A percentile compares a stretch with the other conserved stretches of the same genome.
Conservation (phyloP, 2,113 vertebrate species). For the Lophochroa leadbeateri region DNA sequence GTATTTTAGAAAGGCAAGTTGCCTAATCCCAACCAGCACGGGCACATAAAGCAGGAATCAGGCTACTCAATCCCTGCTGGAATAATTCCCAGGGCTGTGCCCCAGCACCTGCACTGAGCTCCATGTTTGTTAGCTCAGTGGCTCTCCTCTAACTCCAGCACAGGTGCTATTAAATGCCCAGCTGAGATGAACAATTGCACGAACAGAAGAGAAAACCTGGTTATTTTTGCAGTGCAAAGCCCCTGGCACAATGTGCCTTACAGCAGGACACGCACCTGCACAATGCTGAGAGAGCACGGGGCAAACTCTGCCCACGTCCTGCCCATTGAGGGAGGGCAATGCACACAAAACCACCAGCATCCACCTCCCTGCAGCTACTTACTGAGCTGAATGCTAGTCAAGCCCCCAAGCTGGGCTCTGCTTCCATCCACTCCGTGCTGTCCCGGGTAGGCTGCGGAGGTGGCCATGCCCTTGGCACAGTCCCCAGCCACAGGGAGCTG, state of each 20-base stretch:
- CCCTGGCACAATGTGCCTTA: not conserved
- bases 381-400: not conserved
- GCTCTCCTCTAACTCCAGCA: not conserved
- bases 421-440: rapidly evolving
- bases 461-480: not conserved
- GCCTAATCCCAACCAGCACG: not conserved
- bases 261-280: rapidly evolving
- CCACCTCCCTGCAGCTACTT: not conserved
- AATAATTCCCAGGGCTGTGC: not conserved
- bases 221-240: not conserved
- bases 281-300: rapidly evolving
- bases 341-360: not conserved
- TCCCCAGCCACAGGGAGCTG: not conserved
- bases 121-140: rapidly evolving
- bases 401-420: not conserved
- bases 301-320: rapidly evolving
- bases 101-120: not conserved
- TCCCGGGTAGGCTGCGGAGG: rapidly evolving
- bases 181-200: not conserved
- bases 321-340: rapidly evolving
- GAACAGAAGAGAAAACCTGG: not conserved
- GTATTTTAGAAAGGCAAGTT: not conserved
- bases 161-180: not conserved
- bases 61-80: not conserved
- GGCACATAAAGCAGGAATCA: not conserved